These are phyloP conservation scores for Leptosomus discolor DNA, from an alignment of 2,113 vertebrate genomes.

Conservation along the genomic window DNA sequence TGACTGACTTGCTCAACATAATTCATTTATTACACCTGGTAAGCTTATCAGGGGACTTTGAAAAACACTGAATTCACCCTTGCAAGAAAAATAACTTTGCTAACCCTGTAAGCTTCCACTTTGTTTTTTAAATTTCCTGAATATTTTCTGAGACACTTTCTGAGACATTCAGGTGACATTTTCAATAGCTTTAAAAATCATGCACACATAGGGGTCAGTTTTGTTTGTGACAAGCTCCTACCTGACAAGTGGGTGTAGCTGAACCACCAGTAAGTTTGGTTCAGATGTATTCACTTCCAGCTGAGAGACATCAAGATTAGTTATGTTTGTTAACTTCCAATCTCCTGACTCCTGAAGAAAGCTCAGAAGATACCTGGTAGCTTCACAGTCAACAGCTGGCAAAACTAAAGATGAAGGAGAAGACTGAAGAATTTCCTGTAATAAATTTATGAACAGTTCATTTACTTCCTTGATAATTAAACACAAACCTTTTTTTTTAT, in stretches of 20 bases:
- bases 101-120: background rate
- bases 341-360: slow-evolving; percentile 36
- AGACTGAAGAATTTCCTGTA: slow-evolving; percentile 66
- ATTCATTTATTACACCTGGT: background rate
- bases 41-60: background rate
- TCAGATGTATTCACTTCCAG: slow-evolving; percentile 36
- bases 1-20: slow-evolving; percentile 1
- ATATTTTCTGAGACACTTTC: too few species aligned
- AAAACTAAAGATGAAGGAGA: slow-evolving; percentile 70
- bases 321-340: slow-evolving; percentile 39
- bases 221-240: background rate
- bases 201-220: background rate
- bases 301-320: background rate
- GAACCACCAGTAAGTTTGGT: slow-evolving; percentile 58
- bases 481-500: background rate
- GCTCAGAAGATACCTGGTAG: slow-evolving; percentile 15
- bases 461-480: slow-evolving; percentile 11
- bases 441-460: slow-evolving; percentile 9
- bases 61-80: background rate
- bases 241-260: slow-evolving; percentile 51
- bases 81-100: background rate
- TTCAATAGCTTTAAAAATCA: background rate
- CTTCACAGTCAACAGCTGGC: slow-evolving; percentile 65
- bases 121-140: background rate
- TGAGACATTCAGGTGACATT: background rate